Base-by-base conservation (phyloP, 2,888 invertebrate genomes). In the Perizoma affinitatum region DNA sequence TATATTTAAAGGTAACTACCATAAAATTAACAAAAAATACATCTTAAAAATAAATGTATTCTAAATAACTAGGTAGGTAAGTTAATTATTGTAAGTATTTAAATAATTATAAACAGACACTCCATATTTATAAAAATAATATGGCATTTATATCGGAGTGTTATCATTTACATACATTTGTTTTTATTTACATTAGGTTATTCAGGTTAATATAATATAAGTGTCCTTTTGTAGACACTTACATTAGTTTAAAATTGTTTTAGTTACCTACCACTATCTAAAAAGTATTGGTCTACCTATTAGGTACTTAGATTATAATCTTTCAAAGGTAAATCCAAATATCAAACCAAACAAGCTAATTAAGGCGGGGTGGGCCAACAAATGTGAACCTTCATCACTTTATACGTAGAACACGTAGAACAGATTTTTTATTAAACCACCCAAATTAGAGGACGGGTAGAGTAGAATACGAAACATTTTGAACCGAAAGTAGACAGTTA, bases 71-170 rank as follows among this genome's bases (percentile, higher is more conserved):
- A 38, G 6, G 38, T 38, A 38, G 6, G 38, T 42, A 42, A n/a
- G 5, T 42, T 10, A 10, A 42, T 10, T 22, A 22, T 2, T 22
- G 22, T 22, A 22, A 22, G 22, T 22, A 22, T 22, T 3, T 22
- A 22, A 11, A 11, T 22, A 6, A 22, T 44, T 44, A 41, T 6
- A 45, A 52, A 63, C 54, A 56, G 61, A 43, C 59, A 67, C 68
- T 66, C 68, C 40, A 35, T 58, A 69, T 56, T 71, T 72, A 75
- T 73, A 58, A 67, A 80, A 81, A 80, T 91, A 91, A 91, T 91
- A 91, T 91, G 91, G 91, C 91, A 89, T 87, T 88, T 80, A 79
- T 77, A 73, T 78, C 77, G 76, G 80, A 82, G 84, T 79, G 74
- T 64, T 72, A 69, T 71, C 58, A 70, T 56, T 56, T 67, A 69